Evolutionary conservation across 1,140 invertebrate species (phyloP).

Genomic region (Whitmania pigra): DNA sequence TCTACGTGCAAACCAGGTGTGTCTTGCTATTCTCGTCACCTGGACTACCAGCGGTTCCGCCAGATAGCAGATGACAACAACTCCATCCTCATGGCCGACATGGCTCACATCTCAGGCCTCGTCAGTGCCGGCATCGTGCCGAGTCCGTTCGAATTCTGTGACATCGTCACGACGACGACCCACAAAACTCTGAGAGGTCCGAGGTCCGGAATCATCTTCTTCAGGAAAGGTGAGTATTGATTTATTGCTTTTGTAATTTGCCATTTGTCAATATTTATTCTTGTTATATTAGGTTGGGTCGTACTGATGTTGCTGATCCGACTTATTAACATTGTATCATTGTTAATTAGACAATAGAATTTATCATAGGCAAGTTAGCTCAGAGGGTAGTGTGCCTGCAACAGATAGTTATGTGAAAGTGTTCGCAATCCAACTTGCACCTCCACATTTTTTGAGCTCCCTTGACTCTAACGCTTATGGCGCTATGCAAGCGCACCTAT

Average conservation of each 20-base stretch:
- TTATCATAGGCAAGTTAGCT: no score
- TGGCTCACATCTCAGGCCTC: constrained; percentile 84
- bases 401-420: no score
- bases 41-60: constrained; percentile 72
- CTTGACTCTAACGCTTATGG: no score
- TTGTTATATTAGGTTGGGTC: not conserved
- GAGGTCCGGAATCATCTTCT: constrained; percentile 76
- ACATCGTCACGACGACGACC: constrained; percentile 88
- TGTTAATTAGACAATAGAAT: no score
- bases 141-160: constrained; percentile 80
- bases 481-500: no score
- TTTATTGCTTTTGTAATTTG: not conserved
- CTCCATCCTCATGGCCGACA: constrained; percentile 81
- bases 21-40: constrained; percentile 64
- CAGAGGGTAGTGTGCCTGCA: no score
- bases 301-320: no score
- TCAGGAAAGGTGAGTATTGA: constrained; percentile 55
- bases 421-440: no score
- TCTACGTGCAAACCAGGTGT: constrained; percentile 52
- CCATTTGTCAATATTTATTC: not conserved
- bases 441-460: no score
- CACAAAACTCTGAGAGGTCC: constrained; percentile 89
- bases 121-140: constrained; percentile 74
- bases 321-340: no score
- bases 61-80: constrained; percentile 74